Percentiles rank a stretch among this genome's conserved stretches.
Conservation (phyloP, 2,113 vertebrate genomes). For the Sander vitreus region DNA sequence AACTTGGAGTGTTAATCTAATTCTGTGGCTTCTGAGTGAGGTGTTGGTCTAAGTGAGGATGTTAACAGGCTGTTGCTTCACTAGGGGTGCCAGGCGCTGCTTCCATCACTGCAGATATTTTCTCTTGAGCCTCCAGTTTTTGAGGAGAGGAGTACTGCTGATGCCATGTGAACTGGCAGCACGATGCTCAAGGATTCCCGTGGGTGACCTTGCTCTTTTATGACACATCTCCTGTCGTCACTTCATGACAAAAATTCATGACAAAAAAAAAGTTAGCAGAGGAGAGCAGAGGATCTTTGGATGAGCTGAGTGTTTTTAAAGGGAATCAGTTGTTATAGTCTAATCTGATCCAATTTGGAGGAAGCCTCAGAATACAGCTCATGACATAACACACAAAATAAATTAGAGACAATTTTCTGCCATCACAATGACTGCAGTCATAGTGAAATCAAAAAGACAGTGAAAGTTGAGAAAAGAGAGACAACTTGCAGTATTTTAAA, state of each 20-base stretch:
- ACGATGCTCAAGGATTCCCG: slow-evolving; percentile 21
- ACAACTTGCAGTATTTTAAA: neutral
- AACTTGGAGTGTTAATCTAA: slow-evolving; percentile 63
- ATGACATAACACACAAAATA: slow-evolving; percentile 21
- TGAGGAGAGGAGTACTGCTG: slow-evolving; percentile 31
- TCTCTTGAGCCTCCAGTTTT: slow-evolving; percentile 20
- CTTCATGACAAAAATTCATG: slow-evolving; percentile 20
- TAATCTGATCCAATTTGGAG: slow-evolving; percentile 5
- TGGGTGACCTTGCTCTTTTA: slow-evolving; percentile 55
- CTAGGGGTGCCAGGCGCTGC: slow-evolving; percentile 46
- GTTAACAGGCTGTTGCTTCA: slow-evolving; percentile 64
- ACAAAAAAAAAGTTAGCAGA: slow-evolving; percentile 17
- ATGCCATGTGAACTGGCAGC: slow-evolving; percentile 49
- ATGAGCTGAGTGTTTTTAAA: slow-evolving; percentile 11
- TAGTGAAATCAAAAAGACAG: neutral
- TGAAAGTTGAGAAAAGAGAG: neutral
- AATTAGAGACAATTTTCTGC: slow-evolving; percentile 19
- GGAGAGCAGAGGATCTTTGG: neutral
- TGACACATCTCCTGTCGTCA: slow-evolving; percentile 37
- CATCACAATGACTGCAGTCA: slow-evolving; percentile 7
- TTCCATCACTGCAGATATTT: slow-evolving; percentile 39
- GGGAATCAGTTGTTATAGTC: neutral
- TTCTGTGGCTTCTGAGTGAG: slow-evolving; percentile 54
- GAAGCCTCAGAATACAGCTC: neutral
- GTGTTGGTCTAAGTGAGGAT: slow-evolving; percentile 66